Conservation (phyloP, 1,140 invertebrate genomes). For the Aradophagus sp. region DNA sequence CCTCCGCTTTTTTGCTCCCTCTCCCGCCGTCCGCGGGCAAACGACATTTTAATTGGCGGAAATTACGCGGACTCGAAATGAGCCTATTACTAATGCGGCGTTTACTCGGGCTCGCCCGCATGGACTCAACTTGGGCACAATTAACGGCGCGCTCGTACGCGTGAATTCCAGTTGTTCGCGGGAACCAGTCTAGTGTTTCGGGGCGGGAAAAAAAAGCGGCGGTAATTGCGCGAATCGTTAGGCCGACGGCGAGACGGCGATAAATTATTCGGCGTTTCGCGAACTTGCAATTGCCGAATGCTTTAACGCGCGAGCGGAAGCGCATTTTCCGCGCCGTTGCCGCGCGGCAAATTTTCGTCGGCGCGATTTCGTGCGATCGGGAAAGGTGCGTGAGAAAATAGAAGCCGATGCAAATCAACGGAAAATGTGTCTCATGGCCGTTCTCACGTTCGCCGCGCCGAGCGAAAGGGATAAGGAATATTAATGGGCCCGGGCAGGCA, state of each 20-base stretch:
- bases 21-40: constrained; percentile 9
- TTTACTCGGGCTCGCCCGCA: constrained; percentile 59
- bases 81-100: constrained; percentile 59
- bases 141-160: constrained; percentile 48
- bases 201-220: no score
- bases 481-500: constrained; percentile 41
- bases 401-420: constrained; percentile 49
- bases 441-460: constrained; percentile 38
- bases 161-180: constrained; percentile 28
- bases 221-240: not conserved
- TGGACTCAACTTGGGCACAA: constrained; percentile 56
- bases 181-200: no score
- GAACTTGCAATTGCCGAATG: constrained; percentile 13
- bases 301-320: not conserved
- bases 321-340: no score
- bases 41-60: constrained; percentile 62
- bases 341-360: constrained; percentile 8
- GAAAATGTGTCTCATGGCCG: constrained; percentile 47
- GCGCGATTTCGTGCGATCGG: constrained; percentile 7
- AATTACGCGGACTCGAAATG: constrained; percentile 61
- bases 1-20: not conserved
- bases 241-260: constrained; percentile 6
- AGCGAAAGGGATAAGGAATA: constrained; percentile 48
- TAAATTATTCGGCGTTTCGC: no score
- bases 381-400: constrained; percentile 36